Base-by-base conservation (phyloP, 2,113 vertebrate genomes). In the Pterocles burchelli region DNA sequence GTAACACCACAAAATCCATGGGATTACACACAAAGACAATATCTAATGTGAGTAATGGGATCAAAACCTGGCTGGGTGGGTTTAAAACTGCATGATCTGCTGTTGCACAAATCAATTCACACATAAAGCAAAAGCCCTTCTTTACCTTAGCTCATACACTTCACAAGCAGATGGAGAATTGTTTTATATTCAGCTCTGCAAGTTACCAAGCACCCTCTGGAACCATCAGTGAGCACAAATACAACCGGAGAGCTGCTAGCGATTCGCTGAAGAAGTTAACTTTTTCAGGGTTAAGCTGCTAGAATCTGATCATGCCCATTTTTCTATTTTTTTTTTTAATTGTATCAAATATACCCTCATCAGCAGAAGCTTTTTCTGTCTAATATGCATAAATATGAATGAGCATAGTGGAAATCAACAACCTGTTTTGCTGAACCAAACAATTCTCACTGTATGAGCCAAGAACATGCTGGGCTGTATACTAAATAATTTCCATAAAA, bases 41-140 rank as follows among this genome's bases (percentile, higher is more conserved):
- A 87, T 12, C n/a, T 52, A 89, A 75, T 45, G 49, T 81, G 83
- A 55, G 19, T 26, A 93, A 92, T 57, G 49, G 57, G 61, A 84
- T 57, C 65, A 93, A 84, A 96, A 78, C 41, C 36, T 73, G 73
- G 16, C 41, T 3, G 3, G 13, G 61, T 21, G 52, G 17, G 19
- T 75, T 93, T 93, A 72, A 86, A 87, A 86, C 11, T 2, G 7
- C 26, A 45, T 17, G 12, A 83, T 41, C 43, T 80, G 38, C 28
- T 72, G 63, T 78, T 73, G 82, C 7, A 10, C 26, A 52, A 52
- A 78, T 2, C 36, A n/a, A 88, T 24, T 88, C 76, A 84, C 48
- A n/a, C 14, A 38, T 48, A 52, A 67, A 67, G 21, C 55, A 74
- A 66, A 92, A 52, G 21, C 13, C 83, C 33, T 34, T 76, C 51